Evolutionary conservation across 2,113 vertebrate genomes (phyloP).

Genomic region (Mobula birostris): DNA sequence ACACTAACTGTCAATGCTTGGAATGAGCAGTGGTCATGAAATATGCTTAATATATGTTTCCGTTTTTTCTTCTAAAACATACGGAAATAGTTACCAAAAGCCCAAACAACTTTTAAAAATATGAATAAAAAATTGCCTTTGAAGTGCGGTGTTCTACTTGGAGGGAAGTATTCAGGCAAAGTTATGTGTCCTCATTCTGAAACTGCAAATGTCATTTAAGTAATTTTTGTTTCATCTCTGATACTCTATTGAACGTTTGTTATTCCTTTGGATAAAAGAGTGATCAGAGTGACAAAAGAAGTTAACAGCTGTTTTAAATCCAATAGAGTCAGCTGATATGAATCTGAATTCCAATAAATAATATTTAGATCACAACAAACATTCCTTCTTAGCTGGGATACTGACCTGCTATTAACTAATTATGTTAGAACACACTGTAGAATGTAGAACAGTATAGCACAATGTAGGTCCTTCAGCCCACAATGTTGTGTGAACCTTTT

Average conservation of each 20-base stretch:
- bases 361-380: background rate
- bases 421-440: too few relatives aligned
- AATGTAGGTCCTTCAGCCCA: too few relatives aligned
- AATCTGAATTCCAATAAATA: background rate
- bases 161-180: background rate
- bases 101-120: background rate
- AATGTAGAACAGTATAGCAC: too few relatives aligned
- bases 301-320: background rate
- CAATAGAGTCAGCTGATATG: background rate
- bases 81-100: background rate
- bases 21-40: too few relatives aligned
- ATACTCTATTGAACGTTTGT: too few relatives aligned
- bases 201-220: background rate
- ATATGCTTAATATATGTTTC: too few relatives aligned
- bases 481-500: too few relatives aligned
- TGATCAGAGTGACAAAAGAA: background rate
- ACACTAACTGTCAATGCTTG: too few relatives aligned
- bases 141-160: background rate
- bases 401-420: background rate
- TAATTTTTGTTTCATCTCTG: background rate
- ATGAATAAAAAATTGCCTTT: background rate
- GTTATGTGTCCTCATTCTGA: constrained; percentile 7
- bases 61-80: background rate
- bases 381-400: background rate
- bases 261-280: background rate